Evolutionary conservation across 2,113 vertebrate genomes (phyloP), one percentile per base, ranked within the genome.

Genomic region (Platichthys stellatus): DNA sequence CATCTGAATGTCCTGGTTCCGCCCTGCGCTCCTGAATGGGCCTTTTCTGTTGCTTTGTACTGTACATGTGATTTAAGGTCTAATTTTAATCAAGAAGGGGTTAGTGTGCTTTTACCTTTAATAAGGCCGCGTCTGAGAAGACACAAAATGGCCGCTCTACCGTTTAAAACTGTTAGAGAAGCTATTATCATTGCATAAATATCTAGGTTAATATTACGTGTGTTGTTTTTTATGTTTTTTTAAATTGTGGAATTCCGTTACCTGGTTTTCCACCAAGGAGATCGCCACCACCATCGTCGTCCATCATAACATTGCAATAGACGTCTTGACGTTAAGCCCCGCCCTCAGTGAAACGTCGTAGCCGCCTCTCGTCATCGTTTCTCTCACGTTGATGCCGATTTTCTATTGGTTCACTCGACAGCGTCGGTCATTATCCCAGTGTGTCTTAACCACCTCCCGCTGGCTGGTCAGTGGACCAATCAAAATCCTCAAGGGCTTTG

Each of bases 101-200:
- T 85, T 86, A 85, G 82, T 74, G 83, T 92, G 76, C 87, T 89
- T 91, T 88, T 89, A 92, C 90, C 91, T 92, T 92, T 91, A 93
- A 92, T 79, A 75, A 81, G 87, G 88, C 87, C 85, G n/a, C 13
- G 81, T 89, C 86, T 73, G 72, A 67, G 31, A 74, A 43, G 86
- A 82, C 78, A 82, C 78, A 23, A 56, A 47, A 66, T 58, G 90
- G 92, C 89, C 85, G 20, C 75, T 77, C 59, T 90, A 91, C 90
- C 86, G 90, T 91, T 87, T 72, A 78, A 90, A 90, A 92, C 91
- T 93, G 89, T 93, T 89, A 86, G 80, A 86, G 72, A 84, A 76
- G 81, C 72, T 86, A 73, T 81, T 80, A 69, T 54, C 73, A 69
- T 80, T 69, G 74, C 81, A 86, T 88, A 85, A 84, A 83, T 88